Base-by-base conservation (phyloP, 2,113 vertebrate species). In the Miniopterus natalensis region DNA sequence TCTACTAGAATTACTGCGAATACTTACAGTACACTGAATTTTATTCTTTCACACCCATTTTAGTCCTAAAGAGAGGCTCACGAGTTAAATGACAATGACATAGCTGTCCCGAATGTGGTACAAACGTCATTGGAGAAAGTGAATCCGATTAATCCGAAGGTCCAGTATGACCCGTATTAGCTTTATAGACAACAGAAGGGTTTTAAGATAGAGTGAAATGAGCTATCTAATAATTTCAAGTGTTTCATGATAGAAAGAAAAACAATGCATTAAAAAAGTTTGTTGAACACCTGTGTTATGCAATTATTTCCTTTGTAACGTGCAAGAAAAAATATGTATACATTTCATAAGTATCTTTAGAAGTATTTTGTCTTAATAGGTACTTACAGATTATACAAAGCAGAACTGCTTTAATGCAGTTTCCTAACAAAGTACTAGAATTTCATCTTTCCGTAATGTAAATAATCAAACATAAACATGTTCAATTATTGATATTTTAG, bases 241-340 rank as follows among this genome's bases (percentile, higher is more conserved):
- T 98, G 98, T 98, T 98, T 98, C 98, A 97, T 98, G 97, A 98
- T 61, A 97, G 79, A 97, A 98, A 97, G 95, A 97, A 95, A 97
- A 98, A 96, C 97, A 92, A 93, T 53, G 95, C 94, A 95, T 93
- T 88, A 92, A 98, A 98, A 93, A 94, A 87, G 42, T 88, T 92
- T 78, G 94, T 97, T 93, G 94, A 98, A 97, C 89, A 85, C 93
- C 96, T 97, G 95, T 98, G 96, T 98, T 98, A 98, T 98, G 97
- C 95, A 97, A 96, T 97, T 97, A 99, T 99, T 99, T 97, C 98
- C 98, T 98, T 99, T 99, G 99, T 99, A 99, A 99, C 99, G 99
- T 99, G 99, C 99, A 99, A 99, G 99, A 99, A 99, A 97, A 99
- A 99, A 99, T 99, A 99, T 99, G 99, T 99, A 99, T 99, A 99